phyloP scores from a whole-genome alignment of 2,888 invertebrate species.

The Hemicrepidius hirtus region DNA sequence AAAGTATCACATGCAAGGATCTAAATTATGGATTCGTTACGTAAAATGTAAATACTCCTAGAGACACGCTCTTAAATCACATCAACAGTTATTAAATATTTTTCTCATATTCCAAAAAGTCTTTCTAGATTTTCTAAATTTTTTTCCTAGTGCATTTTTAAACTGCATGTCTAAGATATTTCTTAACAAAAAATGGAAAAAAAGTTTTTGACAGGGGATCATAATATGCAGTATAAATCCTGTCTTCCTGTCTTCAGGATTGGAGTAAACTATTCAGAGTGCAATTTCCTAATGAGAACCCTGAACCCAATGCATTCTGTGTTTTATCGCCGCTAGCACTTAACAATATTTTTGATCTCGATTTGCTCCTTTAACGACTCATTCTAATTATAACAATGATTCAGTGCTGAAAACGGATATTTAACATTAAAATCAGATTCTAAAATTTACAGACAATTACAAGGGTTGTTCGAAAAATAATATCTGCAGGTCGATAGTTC shows the following conservation, averaged over 20 bases:
- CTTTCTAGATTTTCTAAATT: too few species aligned
- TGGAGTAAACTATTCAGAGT: neutral
- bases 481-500: too few species aligned
- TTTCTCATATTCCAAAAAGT: too few species aligned
- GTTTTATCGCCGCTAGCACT: slow-evolving; percentile 43
- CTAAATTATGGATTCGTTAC: neutral
- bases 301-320: slow-evolving; percentile 52
- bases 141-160: too few species aligned
- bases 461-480: too few species aligned
- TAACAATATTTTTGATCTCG: slow-evolving; percentile 37
- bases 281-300: slow-evolving; percentile 51
- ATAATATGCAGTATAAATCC: slow-evolving; percentile 16
- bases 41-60: too few species aligned
- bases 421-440: too few species aligned
- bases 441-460: too few species aligned
- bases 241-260: neutral
- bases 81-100: too few species aligned
- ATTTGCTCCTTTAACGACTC: slow-evolving; percentile 45
- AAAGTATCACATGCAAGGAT: neutral
- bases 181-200: neutral
- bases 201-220: neutral
- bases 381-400: slow-evolving; percentile 44
- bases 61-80: too few species aligned
- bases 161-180: too few species aligned
- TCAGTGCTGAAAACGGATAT: too few species aligned